phyloP scores from a whole-genome alignment of 2,888 invertebrate genomes.

The Elegia similella region DNA sequence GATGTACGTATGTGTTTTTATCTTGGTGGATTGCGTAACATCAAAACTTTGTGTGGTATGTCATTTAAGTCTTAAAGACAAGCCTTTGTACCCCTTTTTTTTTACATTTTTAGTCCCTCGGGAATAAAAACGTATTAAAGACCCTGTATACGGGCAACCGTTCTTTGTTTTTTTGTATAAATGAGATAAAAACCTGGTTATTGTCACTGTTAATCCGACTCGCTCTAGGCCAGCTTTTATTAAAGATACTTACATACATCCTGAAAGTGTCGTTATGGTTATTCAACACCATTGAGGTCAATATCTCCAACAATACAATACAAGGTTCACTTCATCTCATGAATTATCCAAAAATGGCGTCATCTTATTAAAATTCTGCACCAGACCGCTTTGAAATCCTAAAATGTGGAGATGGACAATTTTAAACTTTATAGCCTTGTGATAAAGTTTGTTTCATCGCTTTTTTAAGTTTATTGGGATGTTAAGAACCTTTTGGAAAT shows the following conservation, averaged over 20 bases:
- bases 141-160: too few species aligned
- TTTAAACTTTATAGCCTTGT: neutral
- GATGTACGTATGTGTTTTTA: neutral
- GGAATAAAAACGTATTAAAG: too few species aligned
- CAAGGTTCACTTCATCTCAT: constrained; percentile 25
- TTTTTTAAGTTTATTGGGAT: neutral
- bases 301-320: constrained; percentile 4
- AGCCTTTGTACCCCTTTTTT: too few species aligned
- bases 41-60: too few species aligned
- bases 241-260: too few species aligned
- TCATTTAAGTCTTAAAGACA: too few species aligned
- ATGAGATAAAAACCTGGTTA: too few species aligned
- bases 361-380: constrained; percentile 42
- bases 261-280: neutral
- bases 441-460: neutral
- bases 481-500: neutral
- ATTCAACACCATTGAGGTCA: constrained; percentile 3
- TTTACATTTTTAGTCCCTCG: too few species aligned
- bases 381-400: constrained; percentile 24
- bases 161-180: too few species aligned
- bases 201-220: too few species aligned
- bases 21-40: neutral
- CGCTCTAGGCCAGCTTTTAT: too few species aligned
- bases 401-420: neutral
- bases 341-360: constrained; percentile 38